Evolutionary conservation across 92 coral and sea anemone species (phyloP).

Genomic region (Plumapathes pennacea): DNA sequence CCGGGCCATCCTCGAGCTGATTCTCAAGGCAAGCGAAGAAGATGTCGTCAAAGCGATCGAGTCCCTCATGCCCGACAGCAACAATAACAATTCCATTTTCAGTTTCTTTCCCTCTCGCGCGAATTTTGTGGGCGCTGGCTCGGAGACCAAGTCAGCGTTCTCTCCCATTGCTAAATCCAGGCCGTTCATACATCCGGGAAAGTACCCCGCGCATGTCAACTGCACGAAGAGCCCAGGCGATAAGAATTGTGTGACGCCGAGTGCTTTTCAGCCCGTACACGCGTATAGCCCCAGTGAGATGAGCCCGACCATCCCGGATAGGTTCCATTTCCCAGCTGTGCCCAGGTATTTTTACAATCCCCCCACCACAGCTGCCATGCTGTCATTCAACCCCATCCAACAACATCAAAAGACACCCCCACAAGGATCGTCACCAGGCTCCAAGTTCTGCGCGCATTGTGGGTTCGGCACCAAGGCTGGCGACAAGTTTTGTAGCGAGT

Average conservation of each 20-base stretch:
- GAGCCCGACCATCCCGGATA: slow-evolving; percentile 55
- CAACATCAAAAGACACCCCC: slow-evolving; percentile 26
- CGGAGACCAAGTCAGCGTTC: slow-evolving; percentile 78
- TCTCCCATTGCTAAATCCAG: slow-evolving; percentile 81
- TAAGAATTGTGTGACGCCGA: slow-evolving; percentile 46
- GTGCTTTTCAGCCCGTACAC: slow-evolving; percentile 75
- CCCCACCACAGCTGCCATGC: slow-evolving; percentile 51
- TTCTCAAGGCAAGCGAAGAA: slow-evolving; percentile 87
- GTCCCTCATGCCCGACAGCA: slow-evolving; percentile 83
- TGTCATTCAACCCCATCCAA: slow-evolving; percentile 49
- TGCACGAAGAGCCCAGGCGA: slow-evolving; percentile 37
- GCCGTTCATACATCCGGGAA: slow-evolving; percentile 46
- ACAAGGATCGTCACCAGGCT: slow-evolving; percentile 6
- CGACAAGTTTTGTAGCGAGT: slow-evolving; percentile 94
- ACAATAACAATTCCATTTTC: slow-evolving; percentile 23
- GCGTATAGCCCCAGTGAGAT: slow-evolving; percentile 30
- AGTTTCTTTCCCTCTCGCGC: slow-evolving; percentile 40
- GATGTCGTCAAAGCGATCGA: slow-evolving; percentile 92
- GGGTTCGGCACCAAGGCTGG: slow-evolving; percentile 65
- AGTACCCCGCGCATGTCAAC: slow-evolving; percentile 36
- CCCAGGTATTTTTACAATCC: slow-evolving; percentile 58
- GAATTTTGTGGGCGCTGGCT: slow-evolving; percentile 22
- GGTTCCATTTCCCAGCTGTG: slow-evolving; percentile 63
- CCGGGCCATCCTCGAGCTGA: slow-evolving; percentile 79
- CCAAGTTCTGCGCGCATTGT: slow-evolving; percentile 66